Evolutionary conservation across 2,113 vertebrate species (phyloP).

Genomic region (Coptodon bakossiorum): DNA sequence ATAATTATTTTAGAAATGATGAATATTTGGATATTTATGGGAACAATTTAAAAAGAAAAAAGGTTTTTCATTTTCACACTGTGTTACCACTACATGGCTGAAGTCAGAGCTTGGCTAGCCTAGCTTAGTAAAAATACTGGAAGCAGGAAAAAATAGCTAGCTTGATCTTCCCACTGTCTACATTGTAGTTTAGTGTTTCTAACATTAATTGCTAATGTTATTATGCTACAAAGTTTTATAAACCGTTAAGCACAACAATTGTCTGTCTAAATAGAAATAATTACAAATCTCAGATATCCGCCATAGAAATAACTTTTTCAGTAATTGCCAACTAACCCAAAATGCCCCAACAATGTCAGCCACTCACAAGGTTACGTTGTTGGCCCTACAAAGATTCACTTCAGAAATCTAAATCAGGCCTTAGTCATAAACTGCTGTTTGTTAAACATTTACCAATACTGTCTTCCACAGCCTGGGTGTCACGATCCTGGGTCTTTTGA

Average conservation of each 20-base stretch:
- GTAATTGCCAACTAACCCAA: neutral
- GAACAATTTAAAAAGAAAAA: fast-evolving
- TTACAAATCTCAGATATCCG: fast-evolving
- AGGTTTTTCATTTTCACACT: fast-evolving
- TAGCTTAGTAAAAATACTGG: neutral
- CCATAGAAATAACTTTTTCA: neutral
- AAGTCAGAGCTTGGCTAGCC: neutral
- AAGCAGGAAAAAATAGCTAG: neutral
- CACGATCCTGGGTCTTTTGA: too few species aligned
- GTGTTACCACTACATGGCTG: fast-evolving
- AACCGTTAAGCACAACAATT: neutral
- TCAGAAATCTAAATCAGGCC: neutral
- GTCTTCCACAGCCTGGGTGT: neutral
- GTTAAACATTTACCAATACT: neutral
- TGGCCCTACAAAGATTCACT: neutral
- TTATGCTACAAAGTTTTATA: neutral
- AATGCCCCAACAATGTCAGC: neutral
- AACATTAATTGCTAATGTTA: neutral
- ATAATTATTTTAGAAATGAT: neutral
- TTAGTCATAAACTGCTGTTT: neutral
- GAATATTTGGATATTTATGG: neutral
- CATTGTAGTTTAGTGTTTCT: neutral
- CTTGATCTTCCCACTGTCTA: neutral
- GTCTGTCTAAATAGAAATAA: neutral
- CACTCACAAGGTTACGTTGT: neutral